Evolutionary conservation across 2,113 vertebrate species (phyloP).

Genomic region (Chaetodon trifascialis): DNA sequence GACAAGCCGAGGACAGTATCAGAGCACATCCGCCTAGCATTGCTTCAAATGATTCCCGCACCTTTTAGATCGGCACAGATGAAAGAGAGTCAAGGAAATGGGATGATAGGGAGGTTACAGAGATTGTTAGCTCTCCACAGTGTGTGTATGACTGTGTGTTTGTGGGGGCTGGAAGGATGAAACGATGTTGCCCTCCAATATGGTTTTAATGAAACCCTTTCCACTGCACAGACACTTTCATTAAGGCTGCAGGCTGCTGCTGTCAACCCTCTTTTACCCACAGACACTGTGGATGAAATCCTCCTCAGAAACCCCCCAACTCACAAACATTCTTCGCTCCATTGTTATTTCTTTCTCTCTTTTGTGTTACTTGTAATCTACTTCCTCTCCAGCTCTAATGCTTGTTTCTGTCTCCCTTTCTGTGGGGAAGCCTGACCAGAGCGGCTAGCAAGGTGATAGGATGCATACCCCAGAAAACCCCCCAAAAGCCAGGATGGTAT

Average conservation of each 20-base stretch:
- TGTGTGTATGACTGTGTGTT: constrained; percentile 16
- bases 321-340: constrained; percentile 21
- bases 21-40: constrained; percentile 16
- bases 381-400: background rate
- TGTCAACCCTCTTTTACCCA: constrained; percentile 35
- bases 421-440: too few species aligned
- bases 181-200: constrained; percentile 62
- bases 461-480: too few species aligned
- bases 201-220: constrained; percentile 72
- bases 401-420: background rate
- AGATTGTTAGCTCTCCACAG: constrained; percentile 39
- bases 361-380: background rate
- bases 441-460: too few species aligned
- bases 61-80: constrained; percentile 54
- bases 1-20: constrained; percentile 10
- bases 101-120: constrained; percentile 38
- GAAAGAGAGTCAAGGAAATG: constrained; percentile 39
- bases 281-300: constrained; percentile 17
- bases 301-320: constrained; percentile 4
- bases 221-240: constrained; percentile 66
- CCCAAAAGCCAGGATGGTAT: too few species aligned
- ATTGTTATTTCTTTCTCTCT: constrained; percentile 9
- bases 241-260: constrained; percentile 62
- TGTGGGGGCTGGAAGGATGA: constrained; percentile 36
- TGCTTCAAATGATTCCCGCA: constrained; percentile 38